These are phyloP conservation scores for Macroramphosus scolopax DNA, from an alignment of 2,797 vertebrate species.

Conservation along the genomic window DNA sequence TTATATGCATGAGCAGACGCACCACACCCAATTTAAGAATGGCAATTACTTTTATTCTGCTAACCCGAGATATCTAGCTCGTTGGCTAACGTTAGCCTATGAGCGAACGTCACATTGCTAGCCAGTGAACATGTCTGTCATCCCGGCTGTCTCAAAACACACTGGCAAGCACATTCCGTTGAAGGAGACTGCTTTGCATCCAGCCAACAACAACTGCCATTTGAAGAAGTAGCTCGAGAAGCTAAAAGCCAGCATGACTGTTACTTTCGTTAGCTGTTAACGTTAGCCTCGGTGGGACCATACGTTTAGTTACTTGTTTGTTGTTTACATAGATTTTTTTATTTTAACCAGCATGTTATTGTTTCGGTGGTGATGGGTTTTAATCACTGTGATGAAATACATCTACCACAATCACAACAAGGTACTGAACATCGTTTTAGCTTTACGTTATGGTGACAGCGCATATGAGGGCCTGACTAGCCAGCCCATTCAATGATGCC, in stretches of 20 bases:
- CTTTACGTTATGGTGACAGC: constrained; percentile 50
- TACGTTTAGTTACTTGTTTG: background rate
- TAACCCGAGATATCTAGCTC: background rate
- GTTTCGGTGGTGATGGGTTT: background rate
- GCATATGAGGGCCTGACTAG: constrained; percentile 54
- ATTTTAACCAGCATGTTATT: fast-evolving
- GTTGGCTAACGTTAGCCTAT: background rate
- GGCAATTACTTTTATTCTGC: background rate
- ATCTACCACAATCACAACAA: background rate
- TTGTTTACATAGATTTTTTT: background rate
- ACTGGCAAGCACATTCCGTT: fast-evolving
- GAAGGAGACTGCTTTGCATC: fast-evolving
- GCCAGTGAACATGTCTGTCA: background rate
- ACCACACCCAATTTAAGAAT: background rate
- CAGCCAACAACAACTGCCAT: background rate
- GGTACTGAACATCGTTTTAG: constrained; percentile 1
- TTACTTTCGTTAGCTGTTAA: constrained; percentile 7
- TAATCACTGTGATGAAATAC: fast-evolving
- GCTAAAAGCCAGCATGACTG: background rate
- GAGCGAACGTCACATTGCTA: background rate
- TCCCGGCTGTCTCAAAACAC: background rate
- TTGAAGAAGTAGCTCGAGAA: too few species aligned
- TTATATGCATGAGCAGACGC: background rate
- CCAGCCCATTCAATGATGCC: constrained; percentile 70
- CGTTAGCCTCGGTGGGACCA: constrained; percentile 39